phyloP scores from a whole-genome alignment of 64 coral and sea anemone species.

The Montipora foliosa region DNA sequence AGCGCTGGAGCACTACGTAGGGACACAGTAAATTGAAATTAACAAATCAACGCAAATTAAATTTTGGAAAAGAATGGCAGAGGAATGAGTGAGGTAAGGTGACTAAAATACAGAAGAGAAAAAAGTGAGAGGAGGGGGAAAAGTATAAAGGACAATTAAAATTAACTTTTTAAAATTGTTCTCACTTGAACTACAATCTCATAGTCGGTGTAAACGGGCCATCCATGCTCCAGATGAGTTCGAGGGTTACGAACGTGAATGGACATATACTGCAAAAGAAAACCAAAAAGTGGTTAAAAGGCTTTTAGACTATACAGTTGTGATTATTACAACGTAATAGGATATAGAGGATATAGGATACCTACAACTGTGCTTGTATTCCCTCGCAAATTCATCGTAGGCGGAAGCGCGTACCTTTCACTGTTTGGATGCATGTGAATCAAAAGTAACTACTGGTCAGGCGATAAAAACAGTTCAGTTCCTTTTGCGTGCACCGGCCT shows the following conservation, averaged over 20 bases:
- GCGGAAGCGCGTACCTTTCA: too few species aligned
- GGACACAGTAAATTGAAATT: too few species aligned
- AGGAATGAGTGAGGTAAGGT: neutral
- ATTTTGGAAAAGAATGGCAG: neutral
- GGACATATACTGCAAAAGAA: constrained; percentile 36
- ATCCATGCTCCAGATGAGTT: constrained; percentile 25
- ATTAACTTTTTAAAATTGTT: neutral
- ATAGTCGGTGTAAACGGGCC: constrained; percentile 24
- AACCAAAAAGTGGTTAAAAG: neutral
- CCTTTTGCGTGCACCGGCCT: too few species aligned
- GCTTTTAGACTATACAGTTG: too few species aligned
- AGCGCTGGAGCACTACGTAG: too few species aligned
- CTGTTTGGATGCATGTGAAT: too few species aligned
- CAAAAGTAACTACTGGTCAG: too few species aligned
- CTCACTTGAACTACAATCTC: constrained; percentile 46
- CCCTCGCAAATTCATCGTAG: too few species aligned
- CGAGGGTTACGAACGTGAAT: constrained; percentile 41
- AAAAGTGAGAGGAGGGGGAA: neutral
- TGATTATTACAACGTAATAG: neutral
- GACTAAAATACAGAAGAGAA: neutral
- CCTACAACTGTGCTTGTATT: neutral
- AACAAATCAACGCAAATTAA: too few species aligned
- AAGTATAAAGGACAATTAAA: too few species aligned
- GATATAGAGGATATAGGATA: neutral
- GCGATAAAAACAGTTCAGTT: too few species aligned